These are phyloP conservation scores for Bembecia ichneumoniformis DNA, from an alignment of 2,888 invertebrate genomes.

Conservation along the genomic window DNA sequence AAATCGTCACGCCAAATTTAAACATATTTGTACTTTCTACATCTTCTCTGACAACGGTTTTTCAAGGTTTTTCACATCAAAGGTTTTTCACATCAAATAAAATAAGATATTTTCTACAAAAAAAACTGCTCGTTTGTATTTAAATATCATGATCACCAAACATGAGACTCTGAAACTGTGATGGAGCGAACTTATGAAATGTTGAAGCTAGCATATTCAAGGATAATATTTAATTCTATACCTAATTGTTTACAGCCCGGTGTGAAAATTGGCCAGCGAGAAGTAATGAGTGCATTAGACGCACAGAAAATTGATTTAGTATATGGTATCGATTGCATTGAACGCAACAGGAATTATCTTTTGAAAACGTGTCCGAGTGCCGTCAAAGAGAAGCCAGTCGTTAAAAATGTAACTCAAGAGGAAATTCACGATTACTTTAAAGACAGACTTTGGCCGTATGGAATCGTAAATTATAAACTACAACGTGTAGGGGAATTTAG, in stretches of 20 bases:
- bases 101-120: too few species aligned
- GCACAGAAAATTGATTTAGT: slow-evolving; percentile 42
- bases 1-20: too few species aligned
- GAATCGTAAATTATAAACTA: slow-evolving; percentile 40
- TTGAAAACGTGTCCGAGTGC: slow-evolving; percentile 52
- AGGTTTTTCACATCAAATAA: too few species aligned
- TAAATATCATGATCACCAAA: too few species aligned
- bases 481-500: slow-evolving; percentile 44
- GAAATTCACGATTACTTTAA: slow-evolving; percentile 42
- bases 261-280: slow-evolving; percentile 49
- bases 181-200: too few species aligned
- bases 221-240: too few species aligned
- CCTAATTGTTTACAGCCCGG: slow-evolving; percentile 19
- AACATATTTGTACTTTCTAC: too few species aligned
- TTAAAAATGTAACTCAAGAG: slow-evolving; percentile 11
- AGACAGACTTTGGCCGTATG: slow-evolving; percentile 45
- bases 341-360: slow-evolving; percentile 47
- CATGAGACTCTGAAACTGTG: too few species aligned
- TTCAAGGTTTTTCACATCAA: too few species aligned
- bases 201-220: too few species aligned
- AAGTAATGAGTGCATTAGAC: slow-evolving; percentile 48
- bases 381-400: slow-evolving; percentile 17
- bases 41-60: too few species aligned
- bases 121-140: too few species aligned
- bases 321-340: slow-evolving; percentile 43